Conservation (phyloP, 1,140 invertebrate genomes). For the Penaeus chinensis region DNA sequence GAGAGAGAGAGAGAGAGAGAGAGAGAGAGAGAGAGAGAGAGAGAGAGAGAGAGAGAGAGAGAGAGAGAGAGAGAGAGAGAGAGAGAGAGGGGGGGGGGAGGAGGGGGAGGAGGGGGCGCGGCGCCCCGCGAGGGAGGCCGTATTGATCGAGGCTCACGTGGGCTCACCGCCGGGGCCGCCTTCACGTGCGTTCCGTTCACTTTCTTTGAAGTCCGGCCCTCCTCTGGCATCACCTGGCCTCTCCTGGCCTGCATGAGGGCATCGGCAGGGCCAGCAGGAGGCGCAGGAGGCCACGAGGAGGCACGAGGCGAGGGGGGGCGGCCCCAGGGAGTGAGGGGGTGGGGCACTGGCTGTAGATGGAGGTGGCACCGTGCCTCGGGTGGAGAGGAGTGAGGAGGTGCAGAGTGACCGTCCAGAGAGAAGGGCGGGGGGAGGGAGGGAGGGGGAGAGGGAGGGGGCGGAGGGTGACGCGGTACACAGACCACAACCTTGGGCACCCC, state of each 20-base stretch:
- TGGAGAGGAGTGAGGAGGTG: too few species aligned
- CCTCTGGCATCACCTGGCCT: background rate
- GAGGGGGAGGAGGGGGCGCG: background rate
- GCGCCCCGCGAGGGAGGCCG: slow-evolving; percentile 20
- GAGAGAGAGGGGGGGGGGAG: background rate
- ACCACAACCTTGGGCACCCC: slow-evolving; percentile 44
- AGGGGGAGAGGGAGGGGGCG: background rate
- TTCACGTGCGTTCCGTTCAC: slow-evolving; percentile 40
- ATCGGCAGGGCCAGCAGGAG: background rate
- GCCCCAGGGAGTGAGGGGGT: too few species aligned
- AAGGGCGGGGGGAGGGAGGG: background rate
- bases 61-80: background rate
- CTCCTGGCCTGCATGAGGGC: too few species aligned
- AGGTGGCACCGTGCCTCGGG: too few species aligned
- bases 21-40: background rate
- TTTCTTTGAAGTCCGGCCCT: slow-evolving; percentile 36
- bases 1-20: background rate
- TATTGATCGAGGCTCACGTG: slow-evolving; percentile 49
- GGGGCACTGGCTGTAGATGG: too few species aligned
- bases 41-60: background rate
- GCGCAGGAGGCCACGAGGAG: background rate
- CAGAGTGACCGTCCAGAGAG: background rate
- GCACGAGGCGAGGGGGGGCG: background rate
- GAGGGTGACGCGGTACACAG: slow-evolving; percentile 11
- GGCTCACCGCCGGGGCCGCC: slow-evolving; percentile 9